Conservation (phyloP, 2,888 invertebrate genomes). For the Crepidodera aurea region DNA sequence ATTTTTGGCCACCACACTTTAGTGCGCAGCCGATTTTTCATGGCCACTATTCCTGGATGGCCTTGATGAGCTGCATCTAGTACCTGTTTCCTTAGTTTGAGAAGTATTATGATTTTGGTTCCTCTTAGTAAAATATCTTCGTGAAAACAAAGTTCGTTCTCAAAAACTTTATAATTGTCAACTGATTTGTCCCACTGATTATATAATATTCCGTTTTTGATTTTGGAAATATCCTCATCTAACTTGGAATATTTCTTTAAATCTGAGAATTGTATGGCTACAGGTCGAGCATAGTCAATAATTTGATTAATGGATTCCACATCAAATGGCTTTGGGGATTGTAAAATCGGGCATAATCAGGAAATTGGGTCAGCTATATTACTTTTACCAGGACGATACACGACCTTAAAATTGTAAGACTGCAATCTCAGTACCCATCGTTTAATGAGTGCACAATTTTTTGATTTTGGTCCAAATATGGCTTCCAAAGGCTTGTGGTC, state of each 20-base stretch:
- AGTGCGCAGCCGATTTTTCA: slow-evolving; percentile 51
- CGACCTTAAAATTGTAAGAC: slow-evolving; percentile 29
- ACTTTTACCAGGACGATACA: slow-evolving; percentile 29
- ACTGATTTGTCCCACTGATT: slow-evolving; percentile 22
- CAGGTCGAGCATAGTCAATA: slow-evolving; percentile 30
- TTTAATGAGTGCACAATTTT: slow-evolving; percentile 39
- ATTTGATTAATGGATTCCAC: slow-evolving; percentile 23
- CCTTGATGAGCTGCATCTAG: slow-evolving; percentile 50
- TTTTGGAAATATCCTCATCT: slow-evolving; percentile 26
- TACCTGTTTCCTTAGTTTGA: slow-evolving; percentile 34
- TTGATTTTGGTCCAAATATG: slow-evolving; percentile 44
- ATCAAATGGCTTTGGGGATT: neutral
- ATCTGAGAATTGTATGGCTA: slow-evolving; percentile 31
- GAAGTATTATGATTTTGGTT: slow-evolving; percentile 42
- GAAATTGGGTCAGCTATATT: slow-evolving; percentile 34
- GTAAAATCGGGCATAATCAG: slow-evolving; percentile 5
- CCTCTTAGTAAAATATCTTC: slow-evolving; percentile 42
- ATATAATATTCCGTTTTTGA: slow-evolving; percentile 16
- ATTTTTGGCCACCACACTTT: slow-evolving; percentile 54
- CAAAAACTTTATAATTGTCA: slow-evolving; percentile 37
- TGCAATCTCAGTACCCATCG: slow-evolving; percentile 33
- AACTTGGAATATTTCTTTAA: slow-evolving; percentile 23
- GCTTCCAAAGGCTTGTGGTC: slow-evolving; percentile 54
- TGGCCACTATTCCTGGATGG: slow-evolving; percentile 54
- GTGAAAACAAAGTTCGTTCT: slow-evolving; percentile 49